Conservation (phyloP, 1,140 invertebrate genomes). For the Scaptomyza pallida region DNA sequence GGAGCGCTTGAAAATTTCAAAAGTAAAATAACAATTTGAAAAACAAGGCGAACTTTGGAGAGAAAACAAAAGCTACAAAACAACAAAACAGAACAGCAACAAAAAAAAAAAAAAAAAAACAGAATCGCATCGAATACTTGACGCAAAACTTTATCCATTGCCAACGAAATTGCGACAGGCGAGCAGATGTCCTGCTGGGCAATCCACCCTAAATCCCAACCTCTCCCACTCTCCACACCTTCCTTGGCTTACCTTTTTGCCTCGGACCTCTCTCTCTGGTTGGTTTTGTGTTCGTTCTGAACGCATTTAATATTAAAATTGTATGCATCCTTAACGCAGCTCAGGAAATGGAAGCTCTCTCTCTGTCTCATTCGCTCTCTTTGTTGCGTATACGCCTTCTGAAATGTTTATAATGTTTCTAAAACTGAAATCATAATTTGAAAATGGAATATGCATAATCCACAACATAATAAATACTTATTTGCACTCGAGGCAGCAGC, state of each 20-base stretch:
- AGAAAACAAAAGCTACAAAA: constrained; percentile 10
- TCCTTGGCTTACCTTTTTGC: background rate
- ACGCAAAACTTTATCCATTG: constrained; percentile 69
- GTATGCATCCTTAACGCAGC: constrained; percentile 73
- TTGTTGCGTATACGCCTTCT: background rate
- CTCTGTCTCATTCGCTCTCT: no score
- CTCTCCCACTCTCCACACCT: background rate
- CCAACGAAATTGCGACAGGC: constrained; percentile 55
- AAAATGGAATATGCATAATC: constrained; percentile 38
- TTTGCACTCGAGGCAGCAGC: constrained; percentile 33
- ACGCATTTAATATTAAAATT: constrained; percentile 79
- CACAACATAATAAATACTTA: constrained; percentile 30
- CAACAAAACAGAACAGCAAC: no score
- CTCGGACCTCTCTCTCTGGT: constrained; percentile 14
- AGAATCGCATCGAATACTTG: constrained; percentile 60
- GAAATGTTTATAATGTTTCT: constrained; percentile 51
- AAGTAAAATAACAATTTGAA: constrained; percentile 78
- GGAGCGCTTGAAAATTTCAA: constrained; percentile 56
- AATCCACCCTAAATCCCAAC: background rate
- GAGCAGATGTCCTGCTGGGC: constrained; percentile 70
- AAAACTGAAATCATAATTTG: constrained; percentile 71
- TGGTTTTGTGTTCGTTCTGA: constrained; percentile 15
- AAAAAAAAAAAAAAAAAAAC: background rate
- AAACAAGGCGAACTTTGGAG: constrained; percentile 60
- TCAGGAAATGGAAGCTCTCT: constrained; percentile 20